Base-by-base conservation (phyloP, 2,113 vertebrate species). In the Halichoeres trimaculatus region DNA sequence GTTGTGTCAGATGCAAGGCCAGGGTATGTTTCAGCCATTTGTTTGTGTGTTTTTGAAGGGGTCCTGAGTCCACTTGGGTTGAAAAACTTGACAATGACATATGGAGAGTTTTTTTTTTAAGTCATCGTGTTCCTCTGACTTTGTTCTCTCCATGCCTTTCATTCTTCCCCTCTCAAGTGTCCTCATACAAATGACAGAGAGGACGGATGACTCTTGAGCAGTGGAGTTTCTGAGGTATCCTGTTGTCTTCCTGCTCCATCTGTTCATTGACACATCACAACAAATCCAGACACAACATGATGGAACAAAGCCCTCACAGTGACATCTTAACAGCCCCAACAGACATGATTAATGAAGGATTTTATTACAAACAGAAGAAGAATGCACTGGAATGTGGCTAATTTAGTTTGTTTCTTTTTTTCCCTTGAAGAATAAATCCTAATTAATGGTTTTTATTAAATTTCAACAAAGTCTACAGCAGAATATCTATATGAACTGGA, bases 231-330 rank as follows among this genome's bases (percentile, higher is more conserved):
- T 35, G 51, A 85, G 54, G 59, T 55, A 75, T 76, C 61, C 67
- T 48, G 52, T 69, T 11, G 74, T 73, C 73, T 59, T 66, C 53
- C 65, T 38, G 43, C 72, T 62, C 69, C 78, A 67, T 88, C 78
- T 36, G 84, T 86, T 84, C 41, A 86, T 91, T 81, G 86, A 74
- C 84, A 79, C 80, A 55, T 83, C 75, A 40, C 74, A 58, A 65
- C 65, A 76, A 43, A 76, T 40, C 23, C 66, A 88, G 82, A 87
- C 85, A 76, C 76, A 80, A 88, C 81, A 79, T 22, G 56, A 85
- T 19, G 62, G 23, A 83, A 61, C 30, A 4, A 50, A 45, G 58
- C 17, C 51, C 59, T 30, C 70, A 12, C 70, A 34, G 20, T 35
- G 47, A 70, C 53, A 63, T 65, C 78, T 56, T 6, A 55, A 41